phyloP scores from a whole-genome alignment of 2,797 vertebrate genomes.

The Acrossocheilus fasciatus region DNA sequence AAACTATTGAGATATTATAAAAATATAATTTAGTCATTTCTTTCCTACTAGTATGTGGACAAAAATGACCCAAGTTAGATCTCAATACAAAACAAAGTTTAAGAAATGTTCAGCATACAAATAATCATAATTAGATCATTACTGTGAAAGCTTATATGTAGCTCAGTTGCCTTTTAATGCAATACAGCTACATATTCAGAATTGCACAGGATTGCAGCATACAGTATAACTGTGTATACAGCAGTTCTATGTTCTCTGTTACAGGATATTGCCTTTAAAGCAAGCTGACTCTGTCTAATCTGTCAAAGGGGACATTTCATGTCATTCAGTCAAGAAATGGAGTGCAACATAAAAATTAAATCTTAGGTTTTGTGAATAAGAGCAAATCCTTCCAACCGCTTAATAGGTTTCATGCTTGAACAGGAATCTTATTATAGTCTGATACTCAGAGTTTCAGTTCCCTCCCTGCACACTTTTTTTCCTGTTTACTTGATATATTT shows the following conservation, averaged over 20 bases:
- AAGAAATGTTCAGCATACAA: constrained; percentile 23
- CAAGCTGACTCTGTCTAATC: constrained; percentile 26
- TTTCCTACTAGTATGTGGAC: background rate
- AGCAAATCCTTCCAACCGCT: constrained; percentile 54
- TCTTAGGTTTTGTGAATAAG: constrained; percentile 56
- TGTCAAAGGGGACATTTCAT: constrained; percentile 40
- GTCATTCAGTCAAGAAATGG: constrained; percentile 35
- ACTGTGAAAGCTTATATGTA: background rate
- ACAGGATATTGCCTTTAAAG: constrained; percentile 28
- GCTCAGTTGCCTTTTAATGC: background rate
- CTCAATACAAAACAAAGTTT: background rate
- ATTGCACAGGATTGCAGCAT: constrained; percentile 47
- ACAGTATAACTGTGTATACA: constrained; percentile 22
- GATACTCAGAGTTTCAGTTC: constrained; percentile 33
- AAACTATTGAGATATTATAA: constrained; percentile 9
- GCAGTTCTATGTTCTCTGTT: background rate
- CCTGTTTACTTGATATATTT: constrained; percentile 16
- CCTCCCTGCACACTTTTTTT: constrained; percentile 17
- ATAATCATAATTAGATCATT: background rate
- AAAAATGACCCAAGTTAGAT: constrained; percentile 18
- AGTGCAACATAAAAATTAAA: constrained; percentile 56
- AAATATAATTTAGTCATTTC: background rate
- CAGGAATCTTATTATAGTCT: constrained; percentile 57
- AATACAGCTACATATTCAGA: background rate
- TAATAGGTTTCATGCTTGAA: constrained; percentile 62